phyloP scores from a whole-genome alignment of 2,797 vertebrate species.

The Typhlichthys eigenmanni region DNA sequence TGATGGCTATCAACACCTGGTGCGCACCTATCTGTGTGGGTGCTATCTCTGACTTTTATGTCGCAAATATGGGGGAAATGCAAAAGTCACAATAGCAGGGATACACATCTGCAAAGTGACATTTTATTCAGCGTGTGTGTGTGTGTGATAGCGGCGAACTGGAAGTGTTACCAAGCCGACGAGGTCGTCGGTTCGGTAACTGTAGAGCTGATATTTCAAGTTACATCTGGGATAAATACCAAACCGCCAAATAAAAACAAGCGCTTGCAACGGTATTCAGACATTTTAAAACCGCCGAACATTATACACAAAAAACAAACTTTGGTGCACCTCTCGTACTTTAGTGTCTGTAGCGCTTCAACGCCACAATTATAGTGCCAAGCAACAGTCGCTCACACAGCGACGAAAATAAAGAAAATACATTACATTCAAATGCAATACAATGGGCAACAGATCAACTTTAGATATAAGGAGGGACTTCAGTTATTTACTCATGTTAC shows the following conservation, averaged over 20 bases:
- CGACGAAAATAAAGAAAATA: constrained; percentile 71
- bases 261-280: constrained; percentile 19
- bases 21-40: constrained; percentile 9
- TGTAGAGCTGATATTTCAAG: constrained; percentile 16
- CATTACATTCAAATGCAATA: constrained; percentile 82
- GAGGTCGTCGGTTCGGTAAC: background rate
- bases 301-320: constrained; percentile 35
- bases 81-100: constrained; percentile 7
- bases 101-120: constrained; percentile 1
- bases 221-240: constrained; percentile 37
- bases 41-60: constrained; percentile 1
- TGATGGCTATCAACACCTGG: constrained; percentile 25
- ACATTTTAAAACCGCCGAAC: constrained; percentile 31
- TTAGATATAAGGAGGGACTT: constrained; percentile 47
- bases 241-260: constrained; percentile 26
- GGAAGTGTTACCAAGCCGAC: background rate
- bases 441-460: constrained; percentile 39
- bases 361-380: constrained; percentile 78
- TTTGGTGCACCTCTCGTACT: constrained; percentile 79
- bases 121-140: background rate
- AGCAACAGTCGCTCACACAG: constrained; percentile 79
- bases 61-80: background rate
- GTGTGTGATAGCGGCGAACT: background rate
- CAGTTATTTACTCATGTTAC: constrained; percentile 17
- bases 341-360: constrained; percentile 33